Base-by-base conservation (phyloP, 2,113 vertebrate species). In the Apteryx owenii region DNA sequence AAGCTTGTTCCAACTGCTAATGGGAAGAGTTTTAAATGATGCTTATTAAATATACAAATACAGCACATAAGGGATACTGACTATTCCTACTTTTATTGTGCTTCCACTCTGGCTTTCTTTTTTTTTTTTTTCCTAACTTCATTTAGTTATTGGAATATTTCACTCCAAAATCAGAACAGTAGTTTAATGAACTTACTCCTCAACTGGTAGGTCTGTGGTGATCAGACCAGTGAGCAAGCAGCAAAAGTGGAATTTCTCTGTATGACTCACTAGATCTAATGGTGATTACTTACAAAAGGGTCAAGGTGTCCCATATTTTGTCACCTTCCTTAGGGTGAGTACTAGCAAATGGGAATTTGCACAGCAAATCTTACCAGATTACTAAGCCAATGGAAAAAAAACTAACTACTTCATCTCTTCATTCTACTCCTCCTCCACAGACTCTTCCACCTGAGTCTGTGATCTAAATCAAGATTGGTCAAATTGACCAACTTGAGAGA, bases 11-110 rank as follows among this genome's bases (percentile, higher is more conserved):
- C 50, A 85, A 60, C 44, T 65, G 51, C 42, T 65, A 72, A 94
- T 58, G 56, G 70, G 75, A 92, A 93, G 65, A 84, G 72, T 82
- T 97, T 92, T 77, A 92, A 95, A 93, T 78, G 10, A 82, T 91
- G 33, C 9, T 66, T 85, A 89, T 80, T 72, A 91, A 87, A 89
- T 36, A 78, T 3, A 50, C 21, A 70, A 73, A 21, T 7, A 33
- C 15, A 75, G 75, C 2, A 0, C 29, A 58, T 90, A 71, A 6
- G 86, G 40, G 68, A 36, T 60, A 81, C 9, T 8, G 76, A 75
- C 26, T n/a, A 28, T 14, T 21, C 25, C n/a, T 64, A 36, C 20
- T 85, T 81, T 14, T 64, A 68, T 60, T 56, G 5, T 65, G 80
- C 7, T 56, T 68, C 36, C 10, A 7, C 36, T 88, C 0, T 2